phyloP scores from a whole-genome alignment of 2,888 invertebrate species.

The Synergus laeviventris region DNA sequence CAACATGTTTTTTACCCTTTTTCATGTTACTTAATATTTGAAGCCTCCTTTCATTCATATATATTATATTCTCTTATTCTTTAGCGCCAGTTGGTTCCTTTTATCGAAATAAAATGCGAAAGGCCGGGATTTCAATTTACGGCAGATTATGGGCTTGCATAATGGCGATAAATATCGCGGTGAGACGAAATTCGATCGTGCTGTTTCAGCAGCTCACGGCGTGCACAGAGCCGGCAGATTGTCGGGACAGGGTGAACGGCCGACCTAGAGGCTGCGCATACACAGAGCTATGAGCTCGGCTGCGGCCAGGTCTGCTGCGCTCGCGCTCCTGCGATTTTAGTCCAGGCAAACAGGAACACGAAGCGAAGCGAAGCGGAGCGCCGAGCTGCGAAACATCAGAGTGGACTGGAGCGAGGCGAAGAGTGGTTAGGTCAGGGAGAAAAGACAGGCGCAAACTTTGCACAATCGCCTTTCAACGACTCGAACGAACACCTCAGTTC shows the following conservation, averaged over 20 bases:
- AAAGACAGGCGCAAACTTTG: slow-evolving; percentile 63
- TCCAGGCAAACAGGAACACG: slow-evolving; percentile 55
- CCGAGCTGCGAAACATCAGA: slow-evolving; percentile 49
- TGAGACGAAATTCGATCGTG: slow-evolving; percentile 64
- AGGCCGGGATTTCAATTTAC: slow-evolving; percentile 21
- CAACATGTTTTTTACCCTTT: too few species aligned
- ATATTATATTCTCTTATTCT: not conserved
- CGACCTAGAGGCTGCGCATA: slow-evolving; percentile 74
- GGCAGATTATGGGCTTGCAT: slow-evolving; percentile 31
- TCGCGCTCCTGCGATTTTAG: slow-evolving; percentile 51
- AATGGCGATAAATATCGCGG: slow-evolving; percentile 44
- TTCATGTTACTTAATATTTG: not conserved
- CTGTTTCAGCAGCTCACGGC: slow-evolving; percentile 63
- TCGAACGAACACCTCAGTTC: not conserved
- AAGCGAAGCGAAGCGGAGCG: slow-evolving; percentile 56
- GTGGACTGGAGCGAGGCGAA: slow-evolving; percentile 56
- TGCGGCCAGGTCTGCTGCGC: slow-evolving; percentile 44
- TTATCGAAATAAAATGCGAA: slow-evolving; percentile 3
- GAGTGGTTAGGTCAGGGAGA: slow-evolving; percentile 71
- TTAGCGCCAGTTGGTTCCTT: slow-evolving; percentile 23
- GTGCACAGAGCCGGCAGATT: slow-evolving; percentile 61
- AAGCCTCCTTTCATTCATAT: not conserved
- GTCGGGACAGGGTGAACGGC: slow-evolving; percentile 74
- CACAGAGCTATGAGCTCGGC: slow-evolving; percentile 55
- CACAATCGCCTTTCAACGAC: slow-evolving; percentile 59